Conservation (phyloP, 2,888 invertebrate genomes). For the Epirrhoe alternata region DNA sequence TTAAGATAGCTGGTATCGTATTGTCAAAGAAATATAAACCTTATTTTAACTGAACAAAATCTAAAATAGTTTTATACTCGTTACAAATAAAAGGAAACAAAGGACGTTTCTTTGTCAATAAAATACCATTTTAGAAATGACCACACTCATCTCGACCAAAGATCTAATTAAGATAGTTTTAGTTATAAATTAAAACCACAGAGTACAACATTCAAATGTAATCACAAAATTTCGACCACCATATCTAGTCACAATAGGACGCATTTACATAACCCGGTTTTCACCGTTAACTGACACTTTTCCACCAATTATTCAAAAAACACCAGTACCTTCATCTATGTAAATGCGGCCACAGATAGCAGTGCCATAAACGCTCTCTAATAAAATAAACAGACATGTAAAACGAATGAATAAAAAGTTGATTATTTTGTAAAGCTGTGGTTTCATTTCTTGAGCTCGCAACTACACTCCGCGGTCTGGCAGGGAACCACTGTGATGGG, state of each 20-base stretch:
- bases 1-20: conserved; percentile 27
- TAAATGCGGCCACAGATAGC: conserved; percentile 46
- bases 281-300: neutral
- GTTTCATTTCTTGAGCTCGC: conserved; percentile 60
- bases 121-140: conserved; percentile 47
- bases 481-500: conserved; percentile 52
- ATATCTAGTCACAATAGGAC: conserved; percentile 67
- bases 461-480: conserved; percentile 49
- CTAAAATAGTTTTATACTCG: neutral
- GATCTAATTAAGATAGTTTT: conserved; percentile 68
- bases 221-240: conserved; percentile 53
- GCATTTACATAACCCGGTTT: conserved; percentile 20
- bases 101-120: conserved; percentile 24
- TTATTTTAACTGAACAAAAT: neutral
- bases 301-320: neutral
- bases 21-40: conserved; percentile 20
- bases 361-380: conserved; percentile 74
- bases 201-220: conserved; percentile 52
- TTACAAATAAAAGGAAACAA: conserved; percentile 1
- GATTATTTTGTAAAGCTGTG: conserved; percentile 59
- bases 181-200: conserved; percentile 53
- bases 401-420: conserved; percentile 49
- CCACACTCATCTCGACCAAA: conserved; percentile 80
- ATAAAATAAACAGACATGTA: conserved; percentile 44
- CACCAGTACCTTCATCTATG: conserved; percentile 10